These are phyloP conservation scores for Alosa alosa DNA, from an alignment of 2,113 vertebrate genomes.

Conservation along the genomic window DNA sequence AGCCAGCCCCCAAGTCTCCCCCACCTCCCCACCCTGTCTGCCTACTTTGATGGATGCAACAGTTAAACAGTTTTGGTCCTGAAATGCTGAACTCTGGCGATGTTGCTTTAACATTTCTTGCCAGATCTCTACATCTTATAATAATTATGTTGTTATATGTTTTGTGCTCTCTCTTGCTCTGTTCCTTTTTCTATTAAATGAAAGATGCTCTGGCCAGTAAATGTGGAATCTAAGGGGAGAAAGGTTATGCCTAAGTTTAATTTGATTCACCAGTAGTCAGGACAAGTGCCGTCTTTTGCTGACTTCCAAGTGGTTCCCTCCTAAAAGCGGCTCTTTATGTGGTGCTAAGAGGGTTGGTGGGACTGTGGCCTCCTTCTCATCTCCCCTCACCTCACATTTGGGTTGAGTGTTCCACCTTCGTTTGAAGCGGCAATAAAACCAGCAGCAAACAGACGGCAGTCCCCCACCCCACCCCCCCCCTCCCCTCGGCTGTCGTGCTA, in stretches of 20 bases:
- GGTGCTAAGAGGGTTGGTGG: constrained; percentile 33
- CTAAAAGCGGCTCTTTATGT: constrained; percentile 30
- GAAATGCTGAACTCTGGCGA: neutral
- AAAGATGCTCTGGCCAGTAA: neutral
- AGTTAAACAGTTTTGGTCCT: neutral
- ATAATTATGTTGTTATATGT: neutral
- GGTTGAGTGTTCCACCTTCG: constrained; percentile 35
- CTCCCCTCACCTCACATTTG: constrained; percentile 27
- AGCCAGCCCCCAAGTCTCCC: neutral
- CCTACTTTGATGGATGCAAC: constrained; percentile 2
- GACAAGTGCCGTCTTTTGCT: neutral
- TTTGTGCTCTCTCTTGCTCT: neutral
- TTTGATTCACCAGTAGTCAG: neutral
- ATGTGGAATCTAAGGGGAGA: neutral
- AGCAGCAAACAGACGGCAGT: constrained; percentile 53
- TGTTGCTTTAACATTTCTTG: neutral
- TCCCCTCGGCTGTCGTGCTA: constrained; percentile 54
- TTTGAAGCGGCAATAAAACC: constrained; percentile 67
- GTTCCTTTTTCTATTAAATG: constrained; percentile 1
- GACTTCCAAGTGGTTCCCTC: neutral
- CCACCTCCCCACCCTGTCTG: neutral
- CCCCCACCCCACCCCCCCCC: constrained; percentile 38
- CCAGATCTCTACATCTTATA: neutral
- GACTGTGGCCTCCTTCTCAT: constrained; percentile 20
- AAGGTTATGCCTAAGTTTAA: neutral